phyloP scores from a whole-genome alignment of 2,113 vertebrate species.

The Chiloscyllium plagiosum region DNA sequence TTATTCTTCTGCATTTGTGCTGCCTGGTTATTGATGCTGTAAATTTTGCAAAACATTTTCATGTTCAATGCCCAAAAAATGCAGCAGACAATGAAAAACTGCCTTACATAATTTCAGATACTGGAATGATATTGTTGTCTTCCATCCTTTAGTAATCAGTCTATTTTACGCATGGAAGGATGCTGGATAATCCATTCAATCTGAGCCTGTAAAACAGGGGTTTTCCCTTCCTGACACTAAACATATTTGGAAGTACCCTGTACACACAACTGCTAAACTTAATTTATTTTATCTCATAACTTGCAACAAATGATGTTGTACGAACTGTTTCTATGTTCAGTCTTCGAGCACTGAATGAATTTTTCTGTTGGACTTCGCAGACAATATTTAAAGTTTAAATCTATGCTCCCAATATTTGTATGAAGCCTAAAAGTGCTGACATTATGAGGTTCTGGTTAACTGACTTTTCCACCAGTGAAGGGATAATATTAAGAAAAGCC shows the following conservation, averaged over 20 bases:
- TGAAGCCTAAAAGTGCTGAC: not conserved
- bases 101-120: too few relatives aligned
- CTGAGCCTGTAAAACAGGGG: not conserved
- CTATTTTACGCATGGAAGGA: too few relatives aligned
- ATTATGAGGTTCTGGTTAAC: not conserved
- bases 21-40: too few relatives aligned
- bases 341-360: not conserved
- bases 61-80: too few relatives aligned
- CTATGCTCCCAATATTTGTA: not conserved
- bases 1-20: too few relatives aligned
- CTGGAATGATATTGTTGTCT: too few relatives aligned
- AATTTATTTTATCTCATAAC: not conserved
- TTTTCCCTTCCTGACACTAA: not conserved
- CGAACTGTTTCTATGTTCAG: not conserved
- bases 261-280: not conserved
- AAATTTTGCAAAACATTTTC: too few relatives aligned
- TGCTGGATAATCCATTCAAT: too few relatives aligned
- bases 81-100: too few relatives aligned
- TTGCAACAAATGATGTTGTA: not conserved
- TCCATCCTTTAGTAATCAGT: too few relatives aligned
- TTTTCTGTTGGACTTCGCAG: not conserved
- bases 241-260: not conserved
- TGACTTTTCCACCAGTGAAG: not conserved
- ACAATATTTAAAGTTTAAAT: not conserved
- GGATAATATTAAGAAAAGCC: not conserved